Conservation (phyloP, 37 sponge, comb jelly and placozoan species). For the Aplysina aerophoba region DNA sequence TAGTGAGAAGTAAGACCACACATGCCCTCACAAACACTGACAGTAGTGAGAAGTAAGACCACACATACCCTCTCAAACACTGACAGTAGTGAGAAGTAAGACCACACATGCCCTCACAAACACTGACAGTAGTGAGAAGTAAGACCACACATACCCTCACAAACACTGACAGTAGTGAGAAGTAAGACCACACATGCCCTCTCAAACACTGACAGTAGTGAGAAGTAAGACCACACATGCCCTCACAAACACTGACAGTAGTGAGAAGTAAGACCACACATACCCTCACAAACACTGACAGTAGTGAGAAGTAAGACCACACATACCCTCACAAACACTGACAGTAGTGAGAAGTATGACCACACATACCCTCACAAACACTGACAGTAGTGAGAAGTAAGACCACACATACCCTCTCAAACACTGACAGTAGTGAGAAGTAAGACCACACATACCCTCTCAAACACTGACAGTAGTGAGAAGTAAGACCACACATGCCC, state of each 20-base stretch:
- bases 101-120: too few relatives aligned
- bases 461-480: too few relatives aligned
- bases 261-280: too few relatives aligned
- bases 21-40: background rate
- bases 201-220: background rate
- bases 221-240: background rate
- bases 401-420: background rate
- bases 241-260: background rate
- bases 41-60: background rate
- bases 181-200: background rate
- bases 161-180: background rate
- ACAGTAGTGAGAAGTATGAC: background rate
- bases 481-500: background rate
- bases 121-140: too few relatives aligned
- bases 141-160: background rate
- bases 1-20: background rate
- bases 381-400: background rate
- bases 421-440: background rate
- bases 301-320: background rate
- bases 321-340: background rate
- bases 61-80: background rate
- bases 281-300: too few relatives aligned
- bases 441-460: too few relatives aligned
- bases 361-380: background rate
- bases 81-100: too few relatives aligned